Conservation (phyloP, 2,888 invertebrate genomes). For the Abscondita cerata region DNA sequence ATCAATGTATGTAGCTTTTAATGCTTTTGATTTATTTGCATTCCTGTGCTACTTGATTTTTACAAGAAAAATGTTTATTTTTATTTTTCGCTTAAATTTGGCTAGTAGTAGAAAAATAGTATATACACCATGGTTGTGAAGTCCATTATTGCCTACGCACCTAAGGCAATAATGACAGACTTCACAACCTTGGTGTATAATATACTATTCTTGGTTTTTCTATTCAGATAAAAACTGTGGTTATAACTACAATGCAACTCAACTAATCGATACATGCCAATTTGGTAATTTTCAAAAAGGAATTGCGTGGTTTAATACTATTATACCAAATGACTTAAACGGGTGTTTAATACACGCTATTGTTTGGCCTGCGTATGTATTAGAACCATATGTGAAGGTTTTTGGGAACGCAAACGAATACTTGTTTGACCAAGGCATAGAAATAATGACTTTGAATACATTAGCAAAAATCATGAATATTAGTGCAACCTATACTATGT, state of each 20-base stretch:
- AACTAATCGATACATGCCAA: constrained; percentile 40
- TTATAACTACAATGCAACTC: constrained; percentile 34
- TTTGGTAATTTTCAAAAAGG: constrained; percentile 29
- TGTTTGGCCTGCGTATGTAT: constrained; percentile 50
- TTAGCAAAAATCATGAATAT: constrained; percentile 45
- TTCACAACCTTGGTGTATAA: too few relatives aligned
- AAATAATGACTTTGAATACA: constrained; percentile 43
- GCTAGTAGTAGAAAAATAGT: too few relatives aligned
- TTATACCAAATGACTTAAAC: constrained; percentile 47
- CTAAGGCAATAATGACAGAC: too few relatives aligned
- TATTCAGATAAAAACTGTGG: constrained; percentile 45
- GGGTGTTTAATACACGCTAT: constrained; percentile 48
- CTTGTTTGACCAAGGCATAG: constrained; percentile 42
- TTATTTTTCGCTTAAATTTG: too few relatives aligned
- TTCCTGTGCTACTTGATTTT: too few relatives aligned
- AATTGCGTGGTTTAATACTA: constrained; percentile 42
- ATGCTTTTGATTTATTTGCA: too few relatives aligned
- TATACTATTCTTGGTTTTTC: too few relatives aligned
- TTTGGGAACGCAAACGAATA: constrained; percentile 10
- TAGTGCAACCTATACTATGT: constrained; percentile 40
- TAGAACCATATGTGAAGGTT: constrained; percentile 38
- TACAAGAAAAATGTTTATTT: too few relatives aligned
- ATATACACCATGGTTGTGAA: too few relatives aligned
- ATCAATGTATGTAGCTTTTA: too few relatives aligned
- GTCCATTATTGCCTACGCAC: too few relatives aligned